These are phyloP conservation scores for Podarcis raffonei DNA, from an alignment of 2,113 vertebrate species.

Conservation along the genomic window DNA sequence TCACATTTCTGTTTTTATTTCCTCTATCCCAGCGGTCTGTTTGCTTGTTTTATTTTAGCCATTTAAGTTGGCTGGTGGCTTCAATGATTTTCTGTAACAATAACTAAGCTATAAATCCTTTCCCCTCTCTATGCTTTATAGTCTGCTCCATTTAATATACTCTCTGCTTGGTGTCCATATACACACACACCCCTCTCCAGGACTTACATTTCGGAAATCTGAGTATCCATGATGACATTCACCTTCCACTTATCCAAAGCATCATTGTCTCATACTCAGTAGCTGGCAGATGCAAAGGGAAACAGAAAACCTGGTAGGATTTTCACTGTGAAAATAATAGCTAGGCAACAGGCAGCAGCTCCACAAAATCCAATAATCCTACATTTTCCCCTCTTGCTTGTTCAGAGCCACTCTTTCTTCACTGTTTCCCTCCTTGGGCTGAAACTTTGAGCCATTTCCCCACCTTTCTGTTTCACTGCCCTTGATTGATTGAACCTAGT, in stretches of 20 bases:
- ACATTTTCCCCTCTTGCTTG: no score
- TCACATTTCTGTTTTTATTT: neutral
- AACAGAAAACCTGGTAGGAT: no score
- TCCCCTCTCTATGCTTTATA: neutral
- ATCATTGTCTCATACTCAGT: neutral
- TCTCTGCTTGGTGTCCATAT: neutral
- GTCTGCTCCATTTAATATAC: neutral
- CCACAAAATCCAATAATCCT: no score
- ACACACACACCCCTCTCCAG: neutral
- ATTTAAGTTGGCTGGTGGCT: neutral
- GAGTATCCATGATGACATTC: neutral
- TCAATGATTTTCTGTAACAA: constrained; percentile 17
- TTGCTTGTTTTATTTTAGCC: neutral
- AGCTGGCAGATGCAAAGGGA: neutral
- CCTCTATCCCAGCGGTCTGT: neutral
- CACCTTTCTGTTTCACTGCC: no score
- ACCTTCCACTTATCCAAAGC: constrained; percentile 1
- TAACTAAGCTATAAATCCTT: neutral
- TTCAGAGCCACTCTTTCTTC: no score
- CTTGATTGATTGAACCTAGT: no score
- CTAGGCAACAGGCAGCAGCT: no score
- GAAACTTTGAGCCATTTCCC: no score
- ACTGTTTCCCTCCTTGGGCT: no score
- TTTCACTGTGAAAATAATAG: no score
- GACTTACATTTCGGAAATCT: neutral